Evolutionary conservation across 2,888 invertebrate species (phyloP).

Genomic region (Dicranocentrus wangi): DNA sequence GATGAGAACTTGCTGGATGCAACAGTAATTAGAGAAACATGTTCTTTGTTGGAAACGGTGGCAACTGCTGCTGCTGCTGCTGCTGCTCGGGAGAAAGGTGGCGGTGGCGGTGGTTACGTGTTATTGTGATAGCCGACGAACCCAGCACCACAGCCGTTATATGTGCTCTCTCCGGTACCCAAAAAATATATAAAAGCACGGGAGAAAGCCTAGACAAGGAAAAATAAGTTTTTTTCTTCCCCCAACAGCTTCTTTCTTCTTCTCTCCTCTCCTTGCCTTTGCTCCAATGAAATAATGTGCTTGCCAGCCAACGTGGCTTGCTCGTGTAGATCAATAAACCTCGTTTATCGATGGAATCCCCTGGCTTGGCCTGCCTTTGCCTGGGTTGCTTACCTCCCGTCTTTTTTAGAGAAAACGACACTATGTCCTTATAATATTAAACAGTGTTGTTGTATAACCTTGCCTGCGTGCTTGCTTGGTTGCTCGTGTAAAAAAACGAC

Average conservation of each 20-base stretch:
- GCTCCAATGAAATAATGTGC: slow-evolving; percentile 33
- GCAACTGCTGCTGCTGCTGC: neutral
- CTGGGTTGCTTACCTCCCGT: slow-evolving; percentile 46
- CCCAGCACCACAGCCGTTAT: too few species aligned
- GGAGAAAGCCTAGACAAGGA: slow-evolving; percentile 31
- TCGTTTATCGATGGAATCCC: slow-evolving; percentile 61
- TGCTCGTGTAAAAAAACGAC: neutral
- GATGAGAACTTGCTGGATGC: too few species aligned
- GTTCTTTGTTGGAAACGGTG: neutral
- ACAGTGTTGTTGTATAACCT: too few species aligned
- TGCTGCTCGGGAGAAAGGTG: too few species aligned
- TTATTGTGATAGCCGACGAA: too few species aligned
- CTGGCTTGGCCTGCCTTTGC: slow-evolving; percentile 34
- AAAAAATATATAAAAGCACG: neutral
- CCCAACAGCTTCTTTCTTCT: slow-evolving; percentile 39
- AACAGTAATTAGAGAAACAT: neutral
- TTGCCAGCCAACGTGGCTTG: slow-evolving; percentile 59
- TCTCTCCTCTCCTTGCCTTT: slow-evolving; percentile 26
- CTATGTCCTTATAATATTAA: too few species aligned
- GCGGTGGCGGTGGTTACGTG: too few species aligned
- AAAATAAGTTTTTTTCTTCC: too few species aligned
- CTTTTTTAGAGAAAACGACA: neutral
- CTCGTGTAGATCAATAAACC: slow-evolving; percentile 60
- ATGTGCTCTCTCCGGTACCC: too few species aligned
- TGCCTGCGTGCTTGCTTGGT: too few species aligned